Conservation (phyloP, 2,888 invertebrate species). For the Drosophila affinis region DNA sequence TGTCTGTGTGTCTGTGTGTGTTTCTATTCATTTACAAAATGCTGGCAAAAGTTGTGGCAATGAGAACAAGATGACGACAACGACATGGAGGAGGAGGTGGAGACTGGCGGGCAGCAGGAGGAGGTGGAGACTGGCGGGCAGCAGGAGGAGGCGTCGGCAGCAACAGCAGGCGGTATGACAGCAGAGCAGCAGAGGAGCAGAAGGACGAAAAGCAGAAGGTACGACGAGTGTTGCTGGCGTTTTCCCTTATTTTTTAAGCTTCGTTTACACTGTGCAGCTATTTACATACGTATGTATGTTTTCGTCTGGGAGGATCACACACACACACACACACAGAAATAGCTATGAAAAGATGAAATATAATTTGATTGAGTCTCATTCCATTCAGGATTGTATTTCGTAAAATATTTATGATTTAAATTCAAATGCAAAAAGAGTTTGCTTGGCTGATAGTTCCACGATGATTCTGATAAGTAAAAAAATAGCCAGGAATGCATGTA, state of each 20-base stretch:
- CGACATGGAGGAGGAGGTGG: slow-evolving; percentile 1
- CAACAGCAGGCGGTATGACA: not conserved
- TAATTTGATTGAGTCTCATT: slow-evolving; percentile 16
- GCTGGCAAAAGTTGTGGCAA: slow-evolving; percentile 71
- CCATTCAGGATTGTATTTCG: not conserved
- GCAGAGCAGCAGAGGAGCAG: not conserved
- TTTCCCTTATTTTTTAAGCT: slow-evolving; percentile 39
- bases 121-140: not conserved
- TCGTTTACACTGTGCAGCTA: not conserved
- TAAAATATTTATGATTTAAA: not conserved
- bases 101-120: slow-evolving; percentile 5
- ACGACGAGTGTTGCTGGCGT: not conserved
- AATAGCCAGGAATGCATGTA: too few relatives aligned
- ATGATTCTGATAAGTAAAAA: not conserved
- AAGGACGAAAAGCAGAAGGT: slow-evolving; percentile 3
- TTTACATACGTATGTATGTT: slow-evolving; percentile 41
- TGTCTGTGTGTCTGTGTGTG: slow-evolving; percentile 14
- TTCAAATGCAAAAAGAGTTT: not conserved
- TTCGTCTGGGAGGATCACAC: slow-evolving; percentile 16
- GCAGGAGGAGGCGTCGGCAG: not conserved
- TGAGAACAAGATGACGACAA: slow-evolving; percentile 51
- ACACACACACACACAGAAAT: slow-evolving; percentile 14
- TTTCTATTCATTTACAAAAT: slow-evolving; percentile 72
- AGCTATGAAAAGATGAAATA: slow-evolving; percentile 31
- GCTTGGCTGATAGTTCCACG: not conserved